Base-by-base conservation (phyloP, 2,888 invertebrate species). In the Rotaria socialis region DNA sequence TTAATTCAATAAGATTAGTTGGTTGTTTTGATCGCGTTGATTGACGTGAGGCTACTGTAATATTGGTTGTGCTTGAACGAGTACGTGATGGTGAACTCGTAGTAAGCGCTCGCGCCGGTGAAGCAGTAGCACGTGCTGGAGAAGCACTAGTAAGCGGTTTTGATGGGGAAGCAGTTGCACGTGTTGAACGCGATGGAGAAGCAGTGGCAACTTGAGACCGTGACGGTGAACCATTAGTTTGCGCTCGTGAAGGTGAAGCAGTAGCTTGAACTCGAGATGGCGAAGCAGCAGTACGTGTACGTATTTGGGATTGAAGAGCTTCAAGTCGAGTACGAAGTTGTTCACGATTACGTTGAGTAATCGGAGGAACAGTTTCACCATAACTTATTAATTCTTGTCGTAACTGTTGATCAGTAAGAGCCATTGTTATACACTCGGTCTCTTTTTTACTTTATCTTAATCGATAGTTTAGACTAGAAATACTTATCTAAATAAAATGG, bases 301-400 rank as follows among this genome's bases (percentile, higher is more conserved):
- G 80, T n/a, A 7, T 16, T 8, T 80, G 8, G 11, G 80, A 43
- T 24, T 47, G 80, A 47, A 80, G n/a, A 80, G 47, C 14, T 11
- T 80, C 80, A 47, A 80, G 80, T 11, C 47, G 80, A 80, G 80
- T n/a, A n/a, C 24, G 43, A 47, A 80, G 47, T 47, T 80, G 47
- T 47, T 80, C 80, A 4, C 80, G 80, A 80, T 80, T 80, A 47
- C 80, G 43, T n/a, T 43, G n/a, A 47, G 80, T 80, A n/a, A 80
- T 80, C 24, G 80, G 80, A 47, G 80, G 80, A 11, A 80, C 80
- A 43, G 4, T 47, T 80, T 80, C 80, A n/a, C 80, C 80, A n/a
- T 47, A 47, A 11, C 2, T n/a, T 11, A 80, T 24, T 4, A 80
- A 14, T 10, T 80, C 80, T 80, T 80, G 80, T 24, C 80, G 80